Conservation (phyloP, 2,888 invertebrate genomes). For the Mimas tiliae region DNA sequence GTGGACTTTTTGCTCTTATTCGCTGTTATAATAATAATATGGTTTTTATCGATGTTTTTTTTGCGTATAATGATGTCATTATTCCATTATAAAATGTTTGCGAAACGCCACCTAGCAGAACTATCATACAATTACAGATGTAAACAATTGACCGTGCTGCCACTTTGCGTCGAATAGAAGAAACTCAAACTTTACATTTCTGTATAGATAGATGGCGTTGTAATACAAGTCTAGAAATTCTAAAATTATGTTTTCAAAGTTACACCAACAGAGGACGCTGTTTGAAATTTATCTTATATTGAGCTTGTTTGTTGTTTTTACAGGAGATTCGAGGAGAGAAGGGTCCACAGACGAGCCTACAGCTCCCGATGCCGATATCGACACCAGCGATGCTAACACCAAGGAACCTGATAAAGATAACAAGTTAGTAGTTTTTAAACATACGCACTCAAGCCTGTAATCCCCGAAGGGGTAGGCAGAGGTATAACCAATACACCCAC, state of each 20-base stretch:
- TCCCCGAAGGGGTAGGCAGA: no score
- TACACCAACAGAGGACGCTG: background rate
- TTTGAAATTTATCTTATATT: background rate
- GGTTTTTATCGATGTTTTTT: background rate
- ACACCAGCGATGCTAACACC: conserved; percentile 62
- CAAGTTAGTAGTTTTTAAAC: conserved; percentile 42
- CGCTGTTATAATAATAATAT: background rate
- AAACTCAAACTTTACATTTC: background rate
- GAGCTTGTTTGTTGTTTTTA: conserved; percentile 11
- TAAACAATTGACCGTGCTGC: background rate
- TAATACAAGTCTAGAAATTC: background rate
- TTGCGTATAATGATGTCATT: background rate
- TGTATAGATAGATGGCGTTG: background rate
- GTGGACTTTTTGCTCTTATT: background rate
- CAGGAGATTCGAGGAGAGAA: conserved; percentile 74
- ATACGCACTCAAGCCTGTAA: no score
- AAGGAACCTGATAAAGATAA: conserved; percentile 74
- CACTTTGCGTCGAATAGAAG: background rate
- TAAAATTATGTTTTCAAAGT: background rate
- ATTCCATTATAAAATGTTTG: background rate
- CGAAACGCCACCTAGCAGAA: background rate
- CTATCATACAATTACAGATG: no score
- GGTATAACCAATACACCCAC: no score
- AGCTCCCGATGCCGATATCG: conserved; percentile 68
- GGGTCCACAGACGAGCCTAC: conserved; percentile 75